Evolutionary conservation across 2,113 vertebrate species (phyloP).

Genomic region (Oncorhynchus kisutch): DNA sequence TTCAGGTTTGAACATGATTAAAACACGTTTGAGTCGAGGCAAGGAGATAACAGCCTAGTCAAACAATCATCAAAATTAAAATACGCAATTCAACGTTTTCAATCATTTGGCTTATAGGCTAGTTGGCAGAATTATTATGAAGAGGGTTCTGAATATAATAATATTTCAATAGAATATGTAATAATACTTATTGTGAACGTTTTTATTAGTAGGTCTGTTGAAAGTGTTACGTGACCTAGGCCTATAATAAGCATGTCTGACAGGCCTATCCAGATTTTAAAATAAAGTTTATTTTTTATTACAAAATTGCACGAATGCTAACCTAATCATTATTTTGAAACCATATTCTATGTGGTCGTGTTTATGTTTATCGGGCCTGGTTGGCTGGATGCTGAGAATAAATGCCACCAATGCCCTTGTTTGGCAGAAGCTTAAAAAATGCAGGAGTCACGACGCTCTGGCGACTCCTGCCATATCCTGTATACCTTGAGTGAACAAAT

Average conservation of each 20-base stretch:
- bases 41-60: not conserved
- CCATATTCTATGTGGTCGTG: not conserved
- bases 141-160: no score
- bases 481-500: constrained; percentile 79
- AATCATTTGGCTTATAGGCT: no score
- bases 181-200: not conserved
- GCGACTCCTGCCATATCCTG: constrained; percentile 86
- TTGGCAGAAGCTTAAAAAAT: constrained; percentile 45
- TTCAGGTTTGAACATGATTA: not conserved
- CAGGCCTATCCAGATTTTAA: not conserved
- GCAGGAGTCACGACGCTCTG: constrained; percentile 83
- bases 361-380: not conserved
- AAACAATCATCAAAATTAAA: no score
- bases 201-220: no score
- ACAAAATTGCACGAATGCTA: no score
- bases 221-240: no score
- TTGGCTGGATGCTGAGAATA: not conserved
- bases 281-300: no score
- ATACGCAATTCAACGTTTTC: no score
- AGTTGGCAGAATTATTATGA: no score
- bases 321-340: not conserved
- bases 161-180: no score
- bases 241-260: not conserved
- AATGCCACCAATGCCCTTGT: not conserved
- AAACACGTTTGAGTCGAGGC: not conserved